A percentile compares a stretch with the other conserved stretches of the same genome.
Evolutionary conservation across 2,888 invertebrate genomes (phyloP).

Genomic region (Drepana falcataria): DNA sequence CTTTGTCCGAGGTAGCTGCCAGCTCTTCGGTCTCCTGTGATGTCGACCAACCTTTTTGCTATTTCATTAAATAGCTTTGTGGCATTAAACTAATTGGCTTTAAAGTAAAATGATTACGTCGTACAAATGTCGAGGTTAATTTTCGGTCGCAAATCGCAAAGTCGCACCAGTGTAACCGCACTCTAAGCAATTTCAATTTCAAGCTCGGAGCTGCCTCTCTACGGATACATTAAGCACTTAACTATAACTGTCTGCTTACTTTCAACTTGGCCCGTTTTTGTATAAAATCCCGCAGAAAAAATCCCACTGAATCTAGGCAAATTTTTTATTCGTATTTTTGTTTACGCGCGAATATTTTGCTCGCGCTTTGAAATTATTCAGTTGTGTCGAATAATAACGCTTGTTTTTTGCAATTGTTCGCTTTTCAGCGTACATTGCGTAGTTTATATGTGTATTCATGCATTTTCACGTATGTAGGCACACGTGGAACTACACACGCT

Average conservation of each 20-base stretch:
- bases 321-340: conserved; percentile 27
- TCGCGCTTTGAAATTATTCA: conserved; percentile 6
- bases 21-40: too few species aligned
- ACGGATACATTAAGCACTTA: conserved; percentile 76
- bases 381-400: conserved; percentile 5
- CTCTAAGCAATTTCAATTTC: conserved; percentile 70
- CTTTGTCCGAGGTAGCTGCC: too few species aligned
- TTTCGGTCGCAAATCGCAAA: not conserved
- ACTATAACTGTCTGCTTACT: conserved; percentile 74
- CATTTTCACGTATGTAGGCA: too few species aligned
- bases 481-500: too few species aligned
- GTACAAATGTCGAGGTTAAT: too few species aligned
- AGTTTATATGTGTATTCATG: too few species aligned
- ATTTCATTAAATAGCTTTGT: too few species aligned
- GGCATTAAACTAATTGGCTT: too few species aligned
- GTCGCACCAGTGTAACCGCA: conserved; percentile 12
- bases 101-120: too few species aligned
- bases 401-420: not conserved
- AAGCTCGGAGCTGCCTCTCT: conserved; percentile 59
- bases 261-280: conserved; percentile 54
- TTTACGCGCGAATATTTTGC: conserved; percentile 24
- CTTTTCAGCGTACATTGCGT: not conserved
- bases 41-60: too few species aligned
- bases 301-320: conserved; percentile 2
- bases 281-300: conserved; percentile 35